phyloP scores from a whole-genome alignment of 2,797 vertebrate species.

The Chaetophractus vellerosus region DNA sequence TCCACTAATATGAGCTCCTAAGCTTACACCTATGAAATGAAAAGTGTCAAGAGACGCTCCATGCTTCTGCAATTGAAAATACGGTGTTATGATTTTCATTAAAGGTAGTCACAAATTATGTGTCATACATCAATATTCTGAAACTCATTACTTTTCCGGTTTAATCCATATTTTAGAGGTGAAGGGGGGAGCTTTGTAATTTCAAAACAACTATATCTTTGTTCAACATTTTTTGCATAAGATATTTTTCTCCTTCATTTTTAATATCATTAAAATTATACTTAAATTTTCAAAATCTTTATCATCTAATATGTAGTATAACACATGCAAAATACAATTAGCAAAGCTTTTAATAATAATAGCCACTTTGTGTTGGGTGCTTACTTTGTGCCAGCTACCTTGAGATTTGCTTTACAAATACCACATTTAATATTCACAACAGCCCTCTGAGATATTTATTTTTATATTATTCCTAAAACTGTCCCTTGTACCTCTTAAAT shows the following conservation, averaged over 20 bases:
- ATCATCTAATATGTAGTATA: not conserved
- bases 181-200: not conserved
- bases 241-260: not conserved
- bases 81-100: constrained; percentile 19
- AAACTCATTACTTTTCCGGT: constrained; percentile 10
- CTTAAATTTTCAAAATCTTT: not conserved
- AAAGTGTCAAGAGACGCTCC: constrained; percentile 93
- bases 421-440: constrained; percentile 35
- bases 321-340: constrained; percentile 29
- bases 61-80: constrained; percentile 88
- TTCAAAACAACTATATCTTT: not conserved
- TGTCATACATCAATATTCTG: not conserved
- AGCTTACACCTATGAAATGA: constrained; percentile 96
- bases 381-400: constrained; percentile 28
- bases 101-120: constrained; percentile 11
- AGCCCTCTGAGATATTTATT: not conserved
- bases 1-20: constrained; percentile 97
- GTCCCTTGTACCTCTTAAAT: not conserved
- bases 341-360: constrained; percentile 11
- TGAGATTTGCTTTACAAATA: not conserved
- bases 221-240: not conserved
- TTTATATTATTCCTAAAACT: constrained; percentile 23
- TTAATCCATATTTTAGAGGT: not conserved
- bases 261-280: not conserved
- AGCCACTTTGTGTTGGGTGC: no score